Percentiles rank a stretch among this genome's conserved stretches.
phyloP scores from a whole-genome alignment of 2,888 invertebrate species.

The Belgica antarctica region DNA sequence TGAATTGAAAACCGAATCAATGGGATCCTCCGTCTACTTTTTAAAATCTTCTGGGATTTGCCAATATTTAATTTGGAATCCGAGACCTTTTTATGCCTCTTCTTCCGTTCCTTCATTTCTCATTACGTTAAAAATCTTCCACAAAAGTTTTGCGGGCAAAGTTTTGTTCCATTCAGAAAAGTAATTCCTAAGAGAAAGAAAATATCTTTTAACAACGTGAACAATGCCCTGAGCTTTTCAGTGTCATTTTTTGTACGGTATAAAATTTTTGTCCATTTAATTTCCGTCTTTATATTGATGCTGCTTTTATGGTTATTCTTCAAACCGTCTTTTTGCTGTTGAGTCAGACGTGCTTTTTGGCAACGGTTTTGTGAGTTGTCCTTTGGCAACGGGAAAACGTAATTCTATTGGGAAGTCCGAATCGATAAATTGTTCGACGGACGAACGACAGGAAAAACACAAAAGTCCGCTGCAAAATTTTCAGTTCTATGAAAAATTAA shows the following conservation, averaged over 20 bases:
- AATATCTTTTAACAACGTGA: conserved; percentile 1
- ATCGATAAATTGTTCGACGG: too few species aligned
- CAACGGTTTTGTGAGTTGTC: neutral
- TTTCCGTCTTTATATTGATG: conserved; percentile 15
- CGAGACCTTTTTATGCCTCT: neutral
- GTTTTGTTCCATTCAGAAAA: neutral
- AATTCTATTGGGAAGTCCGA: neutral
- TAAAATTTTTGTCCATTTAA: neutral
- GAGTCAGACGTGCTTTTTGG: too few species aligned
- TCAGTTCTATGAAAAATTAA: too few species aligned
- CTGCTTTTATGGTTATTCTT: neutral
- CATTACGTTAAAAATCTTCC: neutral
- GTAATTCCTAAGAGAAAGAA: conserved; percentile 3
- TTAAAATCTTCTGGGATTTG: too few species aligned
- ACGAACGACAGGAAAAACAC: too few species aligned
- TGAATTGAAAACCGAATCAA: too few species aligned
- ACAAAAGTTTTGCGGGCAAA: conserved; percentile 1
- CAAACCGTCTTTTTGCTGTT: neutral
- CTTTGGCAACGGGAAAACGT: neutral
- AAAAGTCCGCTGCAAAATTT: too few species aligned
- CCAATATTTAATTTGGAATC: neutral
- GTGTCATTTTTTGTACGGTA: neutral
- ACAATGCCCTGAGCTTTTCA: neutral
- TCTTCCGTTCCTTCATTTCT: too few species aligned
- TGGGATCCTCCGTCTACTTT: too few species aligned